Percentiles rank a stretch among this genome's conserved stretches.
phyloP scores from a whole-genome alignment of 2,113 vertebrate genomes.

The Corythoichthys intestinalis region DNA sequence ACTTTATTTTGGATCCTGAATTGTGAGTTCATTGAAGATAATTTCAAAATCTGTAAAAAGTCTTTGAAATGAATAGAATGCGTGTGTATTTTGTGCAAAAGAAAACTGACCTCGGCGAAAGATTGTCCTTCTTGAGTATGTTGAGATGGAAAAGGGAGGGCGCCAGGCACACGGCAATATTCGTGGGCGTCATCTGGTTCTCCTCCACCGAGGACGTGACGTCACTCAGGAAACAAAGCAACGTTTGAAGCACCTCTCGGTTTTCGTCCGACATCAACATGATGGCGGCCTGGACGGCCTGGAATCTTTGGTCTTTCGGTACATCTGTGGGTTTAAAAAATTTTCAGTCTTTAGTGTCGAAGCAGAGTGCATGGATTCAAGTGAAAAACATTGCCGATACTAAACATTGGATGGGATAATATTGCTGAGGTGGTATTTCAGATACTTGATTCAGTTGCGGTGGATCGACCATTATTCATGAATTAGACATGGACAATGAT shows the following conservation, averaged over 20 bases:
- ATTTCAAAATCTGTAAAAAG: no score
- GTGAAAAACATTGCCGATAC: no score
- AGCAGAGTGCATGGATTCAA: neutral
- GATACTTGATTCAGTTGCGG: no score
- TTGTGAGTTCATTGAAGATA: no score
- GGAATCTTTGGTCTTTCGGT: constrained; percentile 90
- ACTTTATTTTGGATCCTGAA: no score
- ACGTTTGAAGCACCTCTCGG: constrained; percentile 88
- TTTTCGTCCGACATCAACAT: constrained; percentile 96
- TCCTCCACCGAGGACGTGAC: constrained; percentile 88
- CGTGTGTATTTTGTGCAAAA: constrained; percentile 2
- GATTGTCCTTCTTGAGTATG: constrained; percentile 89
- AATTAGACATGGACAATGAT: no score
- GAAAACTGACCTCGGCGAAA: constrained; percentile 80
- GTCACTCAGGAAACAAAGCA: constrained; percentile 91
- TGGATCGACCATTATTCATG: no score
- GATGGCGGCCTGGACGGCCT: constrained; percentile 89
- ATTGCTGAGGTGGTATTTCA: no score
- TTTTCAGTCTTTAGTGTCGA: no score
- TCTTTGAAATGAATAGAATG: constrained; percentile 21
- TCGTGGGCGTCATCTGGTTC: constrained; percentile 98
- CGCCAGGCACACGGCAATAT: constrained; percentile 93
- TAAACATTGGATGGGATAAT: no score
- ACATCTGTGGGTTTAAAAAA: constrained; percentile 74
- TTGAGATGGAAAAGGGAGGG: constrained; percentile 98